phyloP scores from a whole-genome alignment of 2,797 vertebrate species.

The Eulemur mongoz region DNA sequence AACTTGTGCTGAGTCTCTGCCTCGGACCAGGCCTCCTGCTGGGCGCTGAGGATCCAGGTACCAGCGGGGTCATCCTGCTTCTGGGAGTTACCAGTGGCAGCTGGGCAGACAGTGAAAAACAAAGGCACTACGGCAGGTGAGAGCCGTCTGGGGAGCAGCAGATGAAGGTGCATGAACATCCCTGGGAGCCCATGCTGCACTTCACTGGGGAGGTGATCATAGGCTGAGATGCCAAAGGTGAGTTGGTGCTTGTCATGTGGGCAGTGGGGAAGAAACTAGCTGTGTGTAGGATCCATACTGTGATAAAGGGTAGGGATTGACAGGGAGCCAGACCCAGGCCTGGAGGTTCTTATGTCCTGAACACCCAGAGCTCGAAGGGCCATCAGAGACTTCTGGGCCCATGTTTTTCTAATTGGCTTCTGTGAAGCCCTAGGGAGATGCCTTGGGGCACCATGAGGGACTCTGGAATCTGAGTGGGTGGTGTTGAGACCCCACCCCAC shows the following conservation, averaged over 20 bases:
- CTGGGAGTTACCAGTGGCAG: not conserved
- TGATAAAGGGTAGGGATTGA: not conserved
- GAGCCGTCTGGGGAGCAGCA: not conserved
- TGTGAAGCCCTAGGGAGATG: not conserved
- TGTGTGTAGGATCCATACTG: not conserved
- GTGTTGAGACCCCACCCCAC: not conserved
- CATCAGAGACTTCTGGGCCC: not conserved
- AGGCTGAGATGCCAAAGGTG: not conserved
- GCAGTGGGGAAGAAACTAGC: not conserved
- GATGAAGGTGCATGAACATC: not conserved
- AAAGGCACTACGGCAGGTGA: not conserved
- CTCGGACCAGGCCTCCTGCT: not conserved
- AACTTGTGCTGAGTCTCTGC: not conserved
- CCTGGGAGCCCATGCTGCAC: not conserved
- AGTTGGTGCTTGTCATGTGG: not conserved
- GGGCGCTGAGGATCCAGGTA: fast-evolving
- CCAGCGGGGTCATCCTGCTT: not conserved
- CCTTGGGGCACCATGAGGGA: not conserved
- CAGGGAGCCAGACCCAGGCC: not conserved
- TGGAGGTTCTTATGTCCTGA: not conserved
- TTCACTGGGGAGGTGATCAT: not conserved
- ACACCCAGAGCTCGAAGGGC: not conserved
- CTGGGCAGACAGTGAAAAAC: not conserved
- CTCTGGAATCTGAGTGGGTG: not conserved
- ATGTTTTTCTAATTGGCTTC: not conserved